A percentile compares a stretch with the other conserved stretches of the same genome.
Conservation (phyloP, 1,140 invertebrate species). For the Teleopsis dalmanni region DNA sequence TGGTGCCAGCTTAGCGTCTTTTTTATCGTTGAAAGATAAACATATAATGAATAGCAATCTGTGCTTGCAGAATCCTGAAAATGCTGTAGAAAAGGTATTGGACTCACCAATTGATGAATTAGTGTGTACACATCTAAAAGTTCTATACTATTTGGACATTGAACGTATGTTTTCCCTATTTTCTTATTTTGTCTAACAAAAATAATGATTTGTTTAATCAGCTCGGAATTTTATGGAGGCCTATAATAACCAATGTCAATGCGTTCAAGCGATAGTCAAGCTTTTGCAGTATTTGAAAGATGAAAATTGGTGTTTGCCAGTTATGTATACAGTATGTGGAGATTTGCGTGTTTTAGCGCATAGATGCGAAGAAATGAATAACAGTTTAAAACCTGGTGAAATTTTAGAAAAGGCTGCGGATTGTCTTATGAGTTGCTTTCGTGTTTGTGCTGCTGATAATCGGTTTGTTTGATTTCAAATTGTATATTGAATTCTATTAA, state of each 20-base stretch:
- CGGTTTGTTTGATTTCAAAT: slow-evolving; percentile 23
- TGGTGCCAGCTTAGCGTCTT: slow-evolving; percentile 46
- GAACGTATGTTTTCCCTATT: slow-evolving; percentile 38
- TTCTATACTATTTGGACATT: slow-evolving; percentile 39
- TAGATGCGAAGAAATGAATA: slow-evolving; percentile 58
- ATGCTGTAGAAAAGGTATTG: slow-evolving; percentile 62
- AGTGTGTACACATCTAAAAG: slow-evolving; percentile 68
- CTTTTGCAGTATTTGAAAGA: slow-evolving; percentile 83
- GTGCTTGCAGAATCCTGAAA: slow-evolving; percentile 60
- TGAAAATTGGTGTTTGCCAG: slow-evolving; percentile 90
- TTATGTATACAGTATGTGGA: slow-evolving; percentile 82
- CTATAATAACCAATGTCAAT: slow-evolving; percentile 67
- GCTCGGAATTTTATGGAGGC: slow-evolving; percentile 66
- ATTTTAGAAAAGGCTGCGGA: slow-evolving; percentile 91
- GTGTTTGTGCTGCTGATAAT: slow-evolving; percentile 93
- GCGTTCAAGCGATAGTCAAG: slow-evolving; percentile 74
- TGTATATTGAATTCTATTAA: background rate
- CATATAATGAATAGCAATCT: slow-evolving; percentile 65
- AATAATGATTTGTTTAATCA: slow-evolving; percentile 33
- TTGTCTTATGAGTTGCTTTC: slow-evolving; percentile 85
- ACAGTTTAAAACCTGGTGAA: slow-evolving; percentile 56
- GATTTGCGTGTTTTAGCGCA: slow-evolving; percentile 81
- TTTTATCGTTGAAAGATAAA: slow-evolving; percentile 68
- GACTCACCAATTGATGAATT: slow-evolving; percentile 71
- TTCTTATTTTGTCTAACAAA: background rate